Percentiles rank a stretch among this genome's conserved stretches.
Evolutionary conservation across 2,888 invertebrate genomes (phyloP).

Genomic region (Meghimatium bilineatum): DNA sequence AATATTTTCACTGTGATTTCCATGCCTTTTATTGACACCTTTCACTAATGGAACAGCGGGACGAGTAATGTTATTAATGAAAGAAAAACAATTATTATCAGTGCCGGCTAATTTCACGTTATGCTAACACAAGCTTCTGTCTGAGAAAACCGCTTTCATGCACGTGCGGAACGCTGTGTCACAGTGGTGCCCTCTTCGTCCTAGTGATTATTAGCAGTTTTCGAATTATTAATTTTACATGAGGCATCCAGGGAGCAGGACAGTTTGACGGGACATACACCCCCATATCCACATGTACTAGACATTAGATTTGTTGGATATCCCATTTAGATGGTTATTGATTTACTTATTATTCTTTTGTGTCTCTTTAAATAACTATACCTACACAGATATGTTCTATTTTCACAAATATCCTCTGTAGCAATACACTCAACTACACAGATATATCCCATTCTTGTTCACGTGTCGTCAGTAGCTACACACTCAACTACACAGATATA

Average conservation of each 20-base stretch:
- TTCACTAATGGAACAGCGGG: slow-evolving; percentile 31
- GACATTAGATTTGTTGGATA: neutral
- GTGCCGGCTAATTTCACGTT: slow-evolving; percentile 35
- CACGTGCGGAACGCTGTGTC: slow-evolving; percentile 25
- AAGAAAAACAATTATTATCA: slow-evolving; percentile 42
- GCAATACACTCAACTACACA: no score
- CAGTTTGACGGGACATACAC: no score
- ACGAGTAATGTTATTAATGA: slow-evolving; percentile 20
- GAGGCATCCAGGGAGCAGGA: slow-evolving; percentile 12
- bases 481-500: no score
- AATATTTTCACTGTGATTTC: neutral
- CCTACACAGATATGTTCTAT: no score
- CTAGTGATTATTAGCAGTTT: slow-evolving; percentile 34
- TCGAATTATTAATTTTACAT: slow-evolving; percentile 41
- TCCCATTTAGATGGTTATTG: no score
- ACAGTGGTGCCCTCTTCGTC: neutral
- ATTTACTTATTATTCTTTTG: no score
- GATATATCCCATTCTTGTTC: no score
- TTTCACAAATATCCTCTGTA: no score
- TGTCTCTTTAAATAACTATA: no score
- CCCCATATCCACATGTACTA: neutral
- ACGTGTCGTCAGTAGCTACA: no score
- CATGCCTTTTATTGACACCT: slow-evolving; percentile 27
- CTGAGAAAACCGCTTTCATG: slow-evolving; percentile 8
- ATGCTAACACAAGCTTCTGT: neutral